phyloP scores from a whole-genome alignment of 1,140 invertebrate species.

The Temnothorax curvispinosus region DNA sequence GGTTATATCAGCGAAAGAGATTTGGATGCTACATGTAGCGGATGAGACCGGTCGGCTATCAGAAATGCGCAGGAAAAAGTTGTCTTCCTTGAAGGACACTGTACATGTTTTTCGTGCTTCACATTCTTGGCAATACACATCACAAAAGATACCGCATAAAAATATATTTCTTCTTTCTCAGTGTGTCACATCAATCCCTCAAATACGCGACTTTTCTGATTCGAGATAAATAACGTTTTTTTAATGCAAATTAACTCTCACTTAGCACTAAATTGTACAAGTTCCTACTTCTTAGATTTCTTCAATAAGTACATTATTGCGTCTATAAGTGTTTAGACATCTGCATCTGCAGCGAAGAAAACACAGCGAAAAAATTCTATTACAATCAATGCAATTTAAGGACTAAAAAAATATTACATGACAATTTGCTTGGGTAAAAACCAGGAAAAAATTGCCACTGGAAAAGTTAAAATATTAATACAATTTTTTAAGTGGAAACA shows the following conservation, averaged over 20 bases:
- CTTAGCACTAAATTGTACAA: not conserved
- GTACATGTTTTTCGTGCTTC: slow-evolving; percentile 4
- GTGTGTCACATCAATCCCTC: not conserved
- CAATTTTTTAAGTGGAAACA: not conserved
- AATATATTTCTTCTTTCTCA: not conserved
- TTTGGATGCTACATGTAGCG: not conserved
- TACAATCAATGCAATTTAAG: not conserved
- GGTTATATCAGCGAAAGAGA: slow-evolving; percentile 9
- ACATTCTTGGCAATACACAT: slow-evolving; percentile 20
- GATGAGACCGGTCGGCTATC: not conserved
- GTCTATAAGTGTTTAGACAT: not conserved
- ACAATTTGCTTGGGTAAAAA: not conserved
- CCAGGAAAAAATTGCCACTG: not conserved
- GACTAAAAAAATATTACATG: not conserved
- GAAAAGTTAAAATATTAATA: not conserved
- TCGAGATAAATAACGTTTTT: not conserved
- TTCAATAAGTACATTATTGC: not conserved
- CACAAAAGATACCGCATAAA: not conserved
- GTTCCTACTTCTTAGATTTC: not conserved
- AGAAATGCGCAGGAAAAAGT: not conserved
- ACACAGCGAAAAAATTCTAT: not conserved
- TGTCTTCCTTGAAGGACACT: not conserved
- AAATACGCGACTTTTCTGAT: not conserved
- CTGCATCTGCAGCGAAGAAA: not conserved
- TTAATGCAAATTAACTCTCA: not conserved